Evolutionary conservation across 2,888 invertebrate species (phyloP), one percentile per base, ranked within the genome.

Genomic region (Erebia epiphron): DNA sequence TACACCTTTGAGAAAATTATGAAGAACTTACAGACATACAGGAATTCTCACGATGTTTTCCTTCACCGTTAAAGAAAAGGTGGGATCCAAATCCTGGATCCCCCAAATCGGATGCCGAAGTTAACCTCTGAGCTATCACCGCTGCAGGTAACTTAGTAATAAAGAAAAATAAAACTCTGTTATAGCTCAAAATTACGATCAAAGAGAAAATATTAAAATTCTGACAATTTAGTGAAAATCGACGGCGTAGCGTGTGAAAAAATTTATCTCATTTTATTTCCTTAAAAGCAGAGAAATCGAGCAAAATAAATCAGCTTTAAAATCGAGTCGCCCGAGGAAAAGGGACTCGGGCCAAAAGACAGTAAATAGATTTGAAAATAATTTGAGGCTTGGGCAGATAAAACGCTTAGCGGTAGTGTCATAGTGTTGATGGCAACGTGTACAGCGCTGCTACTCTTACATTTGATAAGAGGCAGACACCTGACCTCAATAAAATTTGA

Each of bases 331-430:
- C 50, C 67, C 54, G 54, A 61, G 50, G 63, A 66, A 70, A 72
- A 21, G 65, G 68, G 67, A 62, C 61, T 72, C 68, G 73, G 76
- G 78, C 79, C 76, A 75, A 70, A 60, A 74, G 76, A 79, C 82
- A 83, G 82, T 82, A 84, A 83, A 84, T 83, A 81, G 82, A 78
- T 84, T 83, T 82, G 78, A 81, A 81, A 79, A 79, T 78, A 79
- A 77, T 80, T 75, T 74, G 71, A 11, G 54, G 18, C 54, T 54
- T 54, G 54, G 54, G 10, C 3, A 18, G 3, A 16, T 10, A 54
- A 16, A 18, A 18, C 54, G 54, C 54, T 18, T 54, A 3, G 10
- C 16, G 16, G 16, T 4, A 46, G 46, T 11, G 13, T 13, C 13
- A 7, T 46, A 43, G 43, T 35, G 5, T 35, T 43, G 11, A 43